These are phyloP conservation scores for Lepidocyrtinus sp. DNA, from an alignment of 2,888 invertebrate species.

Conservation along the genomic window DNA sequence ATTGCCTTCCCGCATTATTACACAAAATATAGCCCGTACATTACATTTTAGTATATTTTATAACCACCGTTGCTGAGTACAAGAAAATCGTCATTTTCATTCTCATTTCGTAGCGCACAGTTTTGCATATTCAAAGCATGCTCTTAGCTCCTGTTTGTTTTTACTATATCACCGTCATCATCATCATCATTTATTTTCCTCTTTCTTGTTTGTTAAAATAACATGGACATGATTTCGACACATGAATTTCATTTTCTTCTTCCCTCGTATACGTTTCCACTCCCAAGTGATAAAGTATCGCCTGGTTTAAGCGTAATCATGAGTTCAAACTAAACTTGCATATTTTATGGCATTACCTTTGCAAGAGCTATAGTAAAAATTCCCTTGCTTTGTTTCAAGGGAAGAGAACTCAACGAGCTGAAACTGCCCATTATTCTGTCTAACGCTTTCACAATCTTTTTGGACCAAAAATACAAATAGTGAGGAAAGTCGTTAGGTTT, in stretches of 20 bases:
- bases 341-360: too few relatives aligned
- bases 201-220: constrained; percentile 44
- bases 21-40: constrained; percentile 10
- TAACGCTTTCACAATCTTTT: constrained; percentile 41
- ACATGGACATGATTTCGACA: constrained; percentile 31
- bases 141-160: constrained; percentile 39
- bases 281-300: constrained; percentile 21
- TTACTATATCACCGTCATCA: constrained; percentile 26
- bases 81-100: constrained; percentile 19
- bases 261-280: constrained; percentile 12
- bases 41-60: not conserved
- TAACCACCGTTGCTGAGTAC: not conserved
- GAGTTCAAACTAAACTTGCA: not conserved
- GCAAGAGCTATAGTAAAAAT: too few relatives aligned
- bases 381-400: constrained; percentile 25
- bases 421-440: constrained; percentile 51
- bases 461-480: not conserved
- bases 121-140: constrained; percentile 58
- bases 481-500: not conserved
- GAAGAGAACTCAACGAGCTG: constrained; percentile 48
- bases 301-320: not conserved
- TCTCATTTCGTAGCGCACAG: constrained; percentile 36
- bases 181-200: not conserved
- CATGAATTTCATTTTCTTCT: constrained; percentile 49
- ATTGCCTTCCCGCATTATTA: constrained; percentile 34